Evolutionary conservation across 2,888 invertebrate species (phyloP).

Genomic region (Macrosiphum euphorbiae): DNA sequence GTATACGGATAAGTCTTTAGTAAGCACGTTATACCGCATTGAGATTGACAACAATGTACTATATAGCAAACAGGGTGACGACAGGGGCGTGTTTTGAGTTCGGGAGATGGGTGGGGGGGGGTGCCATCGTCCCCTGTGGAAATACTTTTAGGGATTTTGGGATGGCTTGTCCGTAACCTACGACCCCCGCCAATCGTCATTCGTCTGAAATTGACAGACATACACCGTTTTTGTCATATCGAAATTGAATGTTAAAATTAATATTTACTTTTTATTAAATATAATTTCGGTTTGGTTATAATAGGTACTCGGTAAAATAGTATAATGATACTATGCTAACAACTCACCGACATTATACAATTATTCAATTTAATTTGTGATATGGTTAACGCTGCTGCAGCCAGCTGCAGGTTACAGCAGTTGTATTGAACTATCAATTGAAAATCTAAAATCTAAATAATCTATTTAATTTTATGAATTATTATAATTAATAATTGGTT

Average conservation of each 20-base stretch:
- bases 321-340: too few species aligned
- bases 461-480: too few species aligned
- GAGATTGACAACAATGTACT: neutral
- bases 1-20: neutral
- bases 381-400: too few species aligned
- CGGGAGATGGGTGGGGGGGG: neutral
- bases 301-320: neutral
- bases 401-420: too few species aligned
- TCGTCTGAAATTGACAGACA: neutral
- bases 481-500: too few species aligned
- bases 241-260: neutral
- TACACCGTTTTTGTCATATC: neutral
- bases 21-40: neutral
- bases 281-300: neutral
- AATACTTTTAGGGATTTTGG: too few species aligned
- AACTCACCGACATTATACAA: too few species aligned
- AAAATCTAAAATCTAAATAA: too few species aligned
- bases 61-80: neutral
- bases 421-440: too few species aligned
- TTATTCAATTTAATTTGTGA: too few species aligned
- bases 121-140: too few species aligned
- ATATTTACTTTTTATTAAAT: neutral
- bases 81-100: neutral
- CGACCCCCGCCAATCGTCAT: neutral
- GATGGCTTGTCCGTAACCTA: neutral